Evolutionary conservation across 1,140 invertebrate species (phyloP).

Genomic region (Lasioglossum baleicum): DNA sequence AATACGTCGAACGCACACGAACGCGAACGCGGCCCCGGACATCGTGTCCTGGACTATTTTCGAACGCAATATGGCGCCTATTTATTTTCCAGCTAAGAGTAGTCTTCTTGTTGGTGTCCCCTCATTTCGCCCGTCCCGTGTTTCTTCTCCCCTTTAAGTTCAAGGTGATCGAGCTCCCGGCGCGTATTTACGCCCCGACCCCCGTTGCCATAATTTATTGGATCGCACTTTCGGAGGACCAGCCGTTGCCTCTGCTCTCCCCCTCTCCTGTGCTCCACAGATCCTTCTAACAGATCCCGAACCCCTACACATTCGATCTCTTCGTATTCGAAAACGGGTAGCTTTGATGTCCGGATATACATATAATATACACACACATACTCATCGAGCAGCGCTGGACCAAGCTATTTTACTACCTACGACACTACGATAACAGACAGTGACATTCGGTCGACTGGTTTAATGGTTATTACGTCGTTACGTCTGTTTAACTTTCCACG

Average conservation of each 20-base stretch:
- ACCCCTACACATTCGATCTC: neutral
- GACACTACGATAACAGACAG: slow-evolving; percentile 29
- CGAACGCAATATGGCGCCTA: slow-evolving; percentile 40
- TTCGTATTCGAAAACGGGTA: slow-evolving; percentile 29
- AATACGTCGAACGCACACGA: neutral
- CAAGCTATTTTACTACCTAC: slow-evolving; percentile 21
- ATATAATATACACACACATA: neutral
- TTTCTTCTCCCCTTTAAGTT: slow-evolving; percentile 14
- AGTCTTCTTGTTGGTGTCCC: neutral
- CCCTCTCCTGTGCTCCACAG: neutral
- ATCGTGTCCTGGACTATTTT: slow-evolving; percentile 39
- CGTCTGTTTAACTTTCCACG: neutral
- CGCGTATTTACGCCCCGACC: slow-evolving; percentile 19
- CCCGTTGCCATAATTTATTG: slow-evolving; percentile 25
- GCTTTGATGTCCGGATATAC: slow-evolving; percentile 26
- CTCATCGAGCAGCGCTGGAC: neutral
- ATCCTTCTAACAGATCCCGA: neutral
- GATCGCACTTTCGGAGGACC: slow-evolving; percentile 23
- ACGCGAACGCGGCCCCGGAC: too few relatives aligned
- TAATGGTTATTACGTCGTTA: neutral
- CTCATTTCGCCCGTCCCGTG: neutral
- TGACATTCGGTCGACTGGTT: slow-evolving; percentile 18
- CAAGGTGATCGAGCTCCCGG: slow-evolving; percentile 31
- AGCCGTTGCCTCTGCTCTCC: too few relatives aligned
- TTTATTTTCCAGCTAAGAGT: slow-evolving; percentile 50